Conservation (phyloP, 2,888 invertebrate genomes). For the Cephonodes hylas region DNA sequence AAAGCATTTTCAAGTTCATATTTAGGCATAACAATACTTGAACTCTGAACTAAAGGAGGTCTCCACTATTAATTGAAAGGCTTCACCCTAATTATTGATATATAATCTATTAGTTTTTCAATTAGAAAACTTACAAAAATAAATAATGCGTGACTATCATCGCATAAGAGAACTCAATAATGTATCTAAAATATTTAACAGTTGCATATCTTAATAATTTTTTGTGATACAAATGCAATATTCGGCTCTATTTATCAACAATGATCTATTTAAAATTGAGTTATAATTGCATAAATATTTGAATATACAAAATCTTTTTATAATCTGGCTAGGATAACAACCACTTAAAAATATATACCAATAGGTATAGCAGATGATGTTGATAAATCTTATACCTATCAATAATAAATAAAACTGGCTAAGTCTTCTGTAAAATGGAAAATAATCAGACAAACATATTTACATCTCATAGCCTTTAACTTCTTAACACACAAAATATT, state of each 20-base stretch:
- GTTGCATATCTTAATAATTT: neutral
- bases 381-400: slow-evolving; percentile 18
- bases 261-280: neutral
- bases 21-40: neutral
- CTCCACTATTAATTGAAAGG: neutral
- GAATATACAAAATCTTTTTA: neutral
- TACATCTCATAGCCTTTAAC: slow-evolving; percentile 6
- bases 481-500: neutral
- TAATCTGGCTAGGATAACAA: neutral
- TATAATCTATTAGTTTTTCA: neutral
- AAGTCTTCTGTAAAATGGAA: slow-evolving; percentile 23
- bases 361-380: slow-evolving; percentile 16
- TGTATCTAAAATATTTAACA: neutral
- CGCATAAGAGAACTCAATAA: neutral
- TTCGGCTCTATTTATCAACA: neutral
- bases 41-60: neutral
- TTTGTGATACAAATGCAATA: neutral
- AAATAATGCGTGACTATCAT: neutral
- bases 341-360: neutral
- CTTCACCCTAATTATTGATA: neutral
- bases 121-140: neutral
- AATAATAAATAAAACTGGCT: slow-evolving; percentile 43
- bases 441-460: slow-evolving; percentile 17
- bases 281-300: neutral
- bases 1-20: neutral